Percentiles rank a stretch among this genome's conserved stretches.
These are phyloP conservation scores for Pristionchus arcanus DNA, from an alignment of 2,888 invertebrate genomes.

Conservation along the genomic window DNA sequence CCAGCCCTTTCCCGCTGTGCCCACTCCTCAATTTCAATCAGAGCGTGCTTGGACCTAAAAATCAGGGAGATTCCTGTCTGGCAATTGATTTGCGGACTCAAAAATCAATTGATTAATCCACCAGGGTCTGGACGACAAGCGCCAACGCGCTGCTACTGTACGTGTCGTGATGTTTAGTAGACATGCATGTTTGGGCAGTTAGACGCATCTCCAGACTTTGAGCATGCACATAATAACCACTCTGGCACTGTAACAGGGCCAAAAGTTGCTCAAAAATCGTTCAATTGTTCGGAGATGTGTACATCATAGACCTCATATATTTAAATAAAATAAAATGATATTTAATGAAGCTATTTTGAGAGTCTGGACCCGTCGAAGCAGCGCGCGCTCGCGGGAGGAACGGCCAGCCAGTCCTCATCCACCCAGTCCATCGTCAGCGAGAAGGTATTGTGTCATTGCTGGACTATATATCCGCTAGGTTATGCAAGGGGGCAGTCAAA, in stretches of 20 bases:
- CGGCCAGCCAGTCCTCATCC: constrained; percentile 81
- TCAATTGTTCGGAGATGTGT: too few species aligned
- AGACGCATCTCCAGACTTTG: background rate
- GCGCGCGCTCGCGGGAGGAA: constrained; percentile 85
- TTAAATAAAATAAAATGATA: background rate
- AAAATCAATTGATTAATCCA: background rate
- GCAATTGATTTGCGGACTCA: background rate
- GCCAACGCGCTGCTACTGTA: background rate
- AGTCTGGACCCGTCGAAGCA: constrained; percentile 89
- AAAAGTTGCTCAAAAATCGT: too few species aligned
- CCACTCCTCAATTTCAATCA: too few species aligned
- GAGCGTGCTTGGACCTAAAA: too few species aligned
- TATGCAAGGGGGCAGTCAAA: too few species aligned
- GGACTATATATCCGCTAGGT: too few species aligned
- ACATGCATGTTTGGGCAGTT: background rate
- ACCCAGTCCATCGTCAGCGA: constrained; percentile 65
- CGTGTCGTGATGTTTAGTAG: background rate
- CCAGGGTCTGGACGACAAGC: background rate
- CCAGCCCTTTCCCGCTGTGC: too few species aligned
- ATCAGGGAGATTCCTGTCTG: too few species aligned
- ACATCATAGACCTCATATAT: background rate
- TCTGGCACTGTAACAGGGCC: too few species aligned
- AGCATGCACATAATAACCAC: too few species aligned
- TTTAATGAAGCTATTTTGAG: constrained; percentile 72
- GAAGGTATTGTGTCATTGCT: constrained; percentile 9